Evolutionary conservation across 2,797 vertebrate species (phyloP).

Genomic region (Lithobates pipiens): DNA sequence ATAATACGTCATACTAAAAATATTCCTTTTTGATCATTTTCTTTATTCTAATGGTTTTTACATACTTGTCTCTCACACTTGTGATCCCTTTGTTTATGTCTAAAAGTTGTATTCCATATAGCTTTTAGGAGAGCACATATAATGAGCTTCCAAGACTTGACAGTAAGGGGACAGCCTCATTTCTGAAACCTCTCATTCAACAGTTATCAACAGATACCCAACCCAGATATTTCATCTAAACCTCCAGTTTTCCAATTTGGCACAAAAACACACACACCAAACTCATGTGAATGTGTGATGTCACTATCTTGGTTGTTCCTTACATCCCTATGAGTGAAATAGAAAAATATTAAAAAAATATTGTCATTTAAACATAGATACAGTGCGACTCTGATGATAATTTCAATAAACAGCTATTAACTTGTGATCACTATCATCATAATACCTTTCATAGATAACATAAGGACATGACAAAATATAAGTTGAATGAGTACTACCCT

Average conservation of each 20-base stretch:
- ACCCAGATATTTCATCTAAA: constrained; percentile 8
- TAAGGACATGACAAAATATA: too few species aligned
- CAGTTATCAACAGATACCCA: constrained; percentile 30
- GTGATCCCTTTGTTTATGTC: not conserved
- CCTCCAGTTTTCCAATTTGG: constrained; percentile 32
- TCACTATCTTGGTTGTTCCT: not conserved
- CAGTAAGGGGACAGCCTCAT: constrained; percentile 5
- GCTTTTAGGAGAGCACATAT: not conserved
- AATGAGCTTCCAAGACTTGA: constrained; percentile 16
- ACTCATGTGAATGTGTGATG: constrained; percentile 8
- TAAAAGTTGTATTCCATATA: not conserved
- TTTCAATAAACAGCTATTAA: not conserved
- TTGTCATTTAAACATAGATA: not conserved
- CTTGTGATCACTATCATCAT: too few species aligned
- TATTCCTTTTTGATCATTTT: not conserved
- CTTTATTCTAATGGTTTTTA: not conserved
- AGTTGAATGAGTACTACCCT: too few species aligned
- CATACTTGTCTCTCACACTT: not conserved
- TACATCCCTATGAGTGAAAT: not conserved
- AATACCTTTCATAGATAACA: too few species aligned
- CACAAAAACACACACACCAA: constrained; percentile 14
- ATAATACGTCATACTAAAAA: too few species aligned
- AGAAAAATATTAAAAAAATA: not conserved
- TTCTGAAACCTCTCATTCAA: constrained; percentile 34
- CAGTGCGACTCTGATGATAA: not conserved